Evolutionary conservation across 2,888 invertebrate species (phyloP), one percentile per base, ranked within the genome.

Genomic region (Rotaria sp.): DNA sequence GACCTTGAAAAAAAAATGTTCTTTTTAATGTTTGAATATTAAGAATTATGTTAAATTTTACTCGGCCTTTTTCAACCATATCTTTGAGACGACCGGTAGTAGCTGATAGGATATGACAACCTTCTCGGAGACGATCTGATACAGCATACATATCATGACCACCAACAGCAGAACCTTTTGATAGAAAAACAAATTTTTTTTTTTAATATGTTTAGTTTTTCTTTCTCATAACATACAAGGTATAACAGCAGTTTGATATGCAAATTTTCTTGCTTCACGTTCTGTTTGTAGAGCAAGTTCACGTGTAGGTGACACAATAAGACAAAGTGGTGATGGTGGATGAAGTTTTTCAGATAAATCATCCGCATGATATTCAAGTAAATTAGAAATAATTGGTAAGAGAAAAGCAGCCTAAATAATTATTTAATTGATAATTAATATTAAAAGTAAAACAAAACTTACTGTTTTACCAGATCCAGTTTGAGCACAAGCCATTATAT

Each of bases 401-500:
- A 87, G 74, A 85, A 85, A 87, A 26, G 87, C 87, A 4, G 87
- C 87, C 80, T 80, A 11, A 45, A 45, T 26, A 74, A 45, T 45
- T 26, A 26, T 21, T n/a, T 13, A 15, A 26, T 45, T 45, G 15
- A 24, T 8, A 26, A 80, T 41, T 3, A 80, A 45, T n/a, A 45
- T n/a, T 80, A 13, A 15, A 10, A 4, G 41, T 24, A 26, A 41
- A 21, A 59, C 1, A 1, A 55, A 35, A n/a, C 15, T 11, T 80
- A 80, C 80, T 45, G 80, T 80, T 80, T 80, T 87, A 18, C 87
- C 87, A 48, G 85, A 85, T n/a, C 87, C 87, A 59, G 87, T 87
- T 50, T 87, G 85, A 26, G 86, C 86, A 57, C 86, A 86, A 18
- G 86, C 80, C 85, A 87, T 87, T 10, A 87, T 15, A 48, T 87